Evolutionary conservation across 2,888 invertebrate genomes (phyloP).

Genomic region (Mesorhabditis belari): DNA sequence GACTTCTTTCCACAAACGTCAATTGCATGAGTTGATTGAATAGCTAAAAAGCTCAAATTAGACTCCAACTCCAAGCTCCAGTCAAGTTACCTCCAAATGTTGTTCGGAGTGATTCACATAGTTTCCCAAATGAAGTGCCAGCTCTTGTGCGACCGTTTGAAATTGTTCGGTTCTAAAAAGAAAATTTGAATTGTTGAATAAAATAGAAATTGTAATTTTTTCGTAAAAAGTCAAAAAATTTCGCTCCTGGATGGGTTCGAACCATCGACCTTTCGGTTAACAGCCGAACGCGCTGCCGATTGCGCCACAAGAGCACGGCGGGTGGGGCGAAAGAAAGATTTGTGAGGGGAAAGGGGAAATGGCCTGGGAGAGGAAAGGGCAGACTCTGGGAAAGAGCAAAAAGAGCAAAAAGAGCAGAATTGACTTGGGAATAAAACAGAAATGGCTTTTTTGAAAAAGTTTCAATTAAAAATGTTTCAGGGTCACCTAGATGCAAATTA

Average conservation of each 20-base stretch:
- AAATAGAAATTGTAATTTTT: not conserved
- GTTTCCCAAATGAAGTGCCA: slow-evolving; percentile 27
- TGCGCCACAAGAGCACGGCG: slow-evolving; percentile 35
- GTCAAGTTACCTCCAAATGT: slow-evolving; percentile 12
- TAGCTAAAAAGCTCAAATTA: not conserved
- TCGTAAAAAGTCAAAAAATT: slow-evolving; percentile 7
- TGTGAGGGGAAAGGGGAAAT: not conserved
- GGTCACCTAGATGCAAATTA: not conserved
- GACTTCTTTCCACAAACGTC: not conserved
- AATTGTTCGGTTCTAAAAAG: slow-evolving; percentile 17
- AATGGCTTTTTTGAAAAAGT: not conserved
- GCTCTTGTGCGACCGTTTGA: slow-evolving; percentile 17
- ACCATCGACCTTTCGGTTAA: slow-evolving; percentile 53
- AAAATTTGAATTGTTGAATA: not conserved
- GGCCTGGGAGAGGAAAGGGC: no score
- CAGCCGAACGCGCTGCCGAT: slow-evolving; percentile 51
- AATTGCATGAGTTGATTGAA: not conserved
- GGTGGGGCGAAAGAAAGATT: not conserved
- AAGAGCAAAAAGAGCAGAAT: not conserved
- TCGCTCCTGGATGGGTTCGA: slow-evolving; percentile 50
- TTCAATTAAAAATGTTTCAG: not conserved
- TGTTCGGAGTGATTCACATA: slow-evolving; percentile 17
- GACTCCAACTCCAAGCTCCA: not conserved
- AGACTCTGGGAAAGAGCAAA: not conserved
- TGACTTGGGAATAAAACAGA: no score